Base-by-base conservation (phyloP, 2,797 vertebrate species). In the Masticophis lateralis region DNA sequence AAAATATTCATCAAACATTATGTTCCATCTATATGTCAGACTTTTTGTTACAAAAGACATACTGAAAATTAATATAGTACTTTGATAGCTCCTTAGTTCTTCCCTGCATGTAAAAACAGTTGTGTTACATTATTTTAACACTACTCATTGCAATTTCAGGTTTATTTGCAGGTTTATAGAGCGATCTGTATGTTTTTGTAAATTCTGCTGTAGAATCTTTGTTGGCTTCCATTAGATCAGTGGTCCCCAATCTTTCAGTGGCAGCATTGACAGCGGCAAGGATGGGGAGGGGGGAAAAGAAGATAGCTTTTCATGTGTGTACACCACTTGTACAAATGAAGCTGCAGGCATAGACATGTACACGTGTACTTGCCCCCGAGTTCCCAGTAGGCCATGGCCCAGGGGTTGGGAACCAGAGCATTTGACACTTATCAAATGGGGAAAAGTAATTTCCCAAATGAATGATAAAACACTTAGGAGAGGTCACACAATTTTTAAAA, bases 1-100 rank as follows among this genome's bases (percentile, higher is more conserved):
- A 27, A 88, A 74, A 74, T 43, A 5, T 87, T 25, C 18, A 74
- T 88, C 12, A 91, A 47, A 79, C n/a, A 83, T 69, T 32, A 51
- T 43, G n/a, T 69, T 55, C 60, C 91, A 92, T 69, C 7, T 88
- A 4, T 27, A 69, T 25, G 56, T 22, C 51, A 28, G n/a, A 25
- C 56, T 25, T 88, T 87, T 12, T 88, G 53, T 10, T 28, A 56
- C 66, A 88, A 57, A 32, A 28, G 32, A 18, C 43, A 27, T 43
- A 43, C n/a, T 66, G 59, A 51, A 51, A 87, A 79, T 51, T 55
- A 59, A 20, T 25, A 25, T 43, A 7, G 69, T 32, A 79, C 3
- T 5, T 86, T 79, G 92, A 63, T 87, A 94, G 92, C 89, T 10
- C 9, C 37, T 94, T 3, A 60, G 37, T 37, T 86, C 0, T 43